Conservation (phyloP, 2,113 vertebrate species). For the human region GRCh38 chr5:28203001-28203500, state of each 20-base stretch:
- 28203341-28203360: neutral
- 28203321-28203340: neutral
- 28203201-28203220: neutral
- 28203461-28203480: neutral
- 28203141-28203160: neutral
- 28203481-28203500: rapidly evolving
- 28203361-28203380: neutral
- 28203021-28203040: neutral
- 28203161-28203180: neutral
- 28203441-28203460: neutral
- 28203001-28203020: neutral
- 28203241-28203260: neutral
- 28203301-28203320: neutral
- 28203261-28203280: neutral
- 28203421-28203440: neutral
- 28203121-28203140: neutral
- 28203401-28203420: neutral
- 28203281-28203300: neutral
- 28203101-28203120: neutral
- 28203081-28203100: neutral
- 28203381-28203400: neutral
- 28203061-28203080: neutral
- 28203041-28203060: neutral
- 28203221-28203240: neutral
- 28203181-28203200: neutral